Evolutionary conservation across 2,113 vertebrate genomes (phyloP).

Genomic region (Desmodus rotundus): DNA sequence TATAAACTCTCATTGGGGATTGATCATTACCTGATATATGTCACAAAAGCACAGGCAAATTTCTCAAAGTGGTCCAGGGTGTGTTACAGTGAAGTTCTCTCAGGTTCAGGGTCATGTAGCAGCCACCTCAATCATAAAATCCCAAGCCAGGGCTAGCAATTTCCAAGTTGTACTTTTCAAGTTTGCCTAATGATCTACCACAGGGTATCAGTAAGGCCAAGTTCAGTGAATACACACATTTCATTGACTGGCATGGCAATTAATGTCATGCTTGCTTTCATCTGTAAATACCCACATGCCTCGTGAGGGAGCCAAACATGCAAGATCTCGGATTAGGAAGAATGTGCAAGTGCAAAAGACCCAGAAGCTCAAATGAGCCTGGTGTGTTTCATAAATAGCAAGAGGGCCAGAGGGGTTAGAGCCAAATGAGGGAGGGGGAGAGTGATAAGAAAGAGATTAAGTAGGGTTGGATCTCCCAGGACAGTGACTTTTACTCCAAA

Average conservation of each 20-base stretch:
- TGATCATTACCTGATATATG: neutral
- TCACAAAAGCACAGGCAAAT: neutral
- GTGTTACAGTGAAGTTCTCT: neutral
- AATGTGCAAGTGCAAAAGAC: neutral
- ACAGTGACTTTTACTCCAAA: neutral
- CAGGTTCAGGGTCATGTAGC: neutral
- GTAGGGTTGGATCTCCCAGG: neutral
- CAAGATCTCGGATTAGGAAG: neutral
- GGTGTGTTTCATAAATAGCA: neutral
- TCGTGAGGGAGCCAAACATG: neutral
- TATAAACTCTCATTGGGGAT: neutral
- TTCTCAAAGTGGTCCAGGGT: neutral
- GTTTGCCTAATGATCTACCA: neutral
- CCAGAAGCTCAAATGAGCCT: neutral
- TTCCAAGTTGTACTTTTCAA: slow-evolving; percentile 16
- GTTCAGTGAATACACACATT: neutral
- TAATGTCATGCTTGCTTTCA: neutral
- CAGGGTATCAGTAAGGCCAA: neutral
- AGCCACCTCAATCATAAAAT: slow-evolving; percentile 18
- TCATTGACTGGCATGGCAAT: neutral
- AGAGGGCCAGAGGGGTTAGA: neutral
- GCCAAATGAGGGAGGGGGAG: neutral
- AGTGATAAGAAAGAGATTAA: neutral
- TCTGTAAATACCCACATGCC: neutral
- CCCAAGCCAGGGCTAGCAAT: neutral